These are phyloP conservation scores for Caenorhabditis sp. DNA, from an alignment of 2,888 invertebrate genomes.

Conservation along the genomic window DNA sequence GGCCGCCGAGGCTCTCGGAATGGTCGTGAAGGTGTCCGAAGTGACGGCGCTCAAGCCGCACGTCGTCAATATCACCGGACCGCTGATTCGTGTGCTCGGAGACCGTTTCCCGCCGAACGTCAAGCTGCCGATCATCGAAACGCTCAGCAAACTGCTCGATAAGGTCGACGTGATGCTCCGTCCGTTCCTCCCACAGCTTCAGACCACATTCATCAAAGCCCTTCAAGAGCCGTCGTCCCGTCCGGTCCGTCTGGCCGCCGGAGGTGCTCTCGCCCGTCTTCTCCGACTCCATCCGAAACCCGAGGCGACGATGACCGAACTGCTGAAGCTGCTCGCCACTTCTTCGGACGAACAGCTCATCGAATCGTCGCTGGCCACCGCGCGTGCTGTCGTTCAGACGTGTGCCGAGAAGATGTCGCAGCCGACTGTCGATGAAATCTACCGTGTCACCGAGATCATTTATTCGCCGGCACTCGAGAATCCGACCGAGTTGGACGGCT, in stretches of 20 bases:
- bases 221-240: slow-evolving; percentile 86
- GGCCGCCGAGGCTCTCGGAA: slow-evolving; percentile 91
- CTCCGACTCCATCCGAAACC: slow-evolving; percentile 89
- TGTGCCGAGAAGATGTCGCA: slow-evolving; percentile 82
- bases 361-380: slow-evolving; percentile 92
- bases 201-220: slow-evolving; percentile 97
- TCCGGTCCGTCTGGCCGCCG: slow-evolving; percentile 68
- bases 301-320: slow-evolving; percentile 94
- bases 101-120: slow-evolving; percentile 87
- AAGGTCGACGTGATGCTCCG: slow-evolving; percentile 91
- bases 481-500: slow-evolving; percentile 50
- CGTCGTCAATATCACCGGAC: slow-evolving; percentile 96
- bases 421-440: slow-evolving; percentile 56
- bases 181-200: slow-evolving; percentile 97
- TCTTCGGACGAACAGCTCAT: slow-evolving; percentile 88
- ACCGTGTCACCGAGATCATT: slow-evolving; percentile 51
- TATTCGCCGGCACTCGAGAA: slow-evolving; percentile 47
- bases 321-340: slow-evolving; percentile 89
- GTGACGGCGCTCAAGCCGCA: slow-evolving; percentile 82
- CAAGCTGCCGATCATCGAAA: slow-evolving; percentile 95
- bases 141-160: slow-evolving; percentile 90
- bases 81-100: slow-evolving; percentile 95
- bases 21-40: slow-evolving; percentile 83
- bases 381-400: slow-evolving; percentile 92
- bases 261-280: slow-evolving; percentile 62